Percentiles rank a stretch among this genome's conserved stretches.
These are phyloP conservation scores for Olivierus martensii DNA, from an alignment of 1,140 invertebrate genomes.

Conservation along the genomic window DNA sequence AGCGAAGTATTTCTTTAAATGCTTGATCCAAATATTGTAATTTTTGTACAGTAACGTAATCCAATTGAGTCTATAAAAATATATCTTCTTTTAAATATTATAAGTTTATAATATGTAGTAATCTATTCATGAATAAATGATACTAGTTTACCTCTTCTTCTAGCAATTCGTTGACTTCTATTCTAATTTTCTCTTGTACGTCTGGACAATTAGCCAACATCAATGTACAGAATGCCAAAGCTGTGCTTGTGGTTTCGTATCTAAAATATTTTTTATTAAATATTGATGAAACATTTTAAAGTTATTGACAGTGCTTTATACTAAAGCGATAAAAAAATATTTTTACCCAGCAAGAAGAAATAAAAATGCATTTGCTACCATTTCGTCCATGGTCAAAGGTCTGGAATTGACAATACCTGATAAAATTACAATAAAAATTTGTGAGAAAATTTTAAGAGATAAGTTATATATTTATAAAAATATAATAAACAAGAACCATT, in stretches of 20 bases:
- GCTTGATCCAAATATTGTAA: background rate
- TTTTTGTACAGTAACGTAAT: background rate
- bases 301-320: background rate
- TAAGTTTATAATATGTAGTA: no score
- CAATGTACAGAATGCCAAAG: conserved; percentile 29
- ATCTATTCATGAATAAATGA: no score
- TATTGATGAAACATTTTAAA: no score
- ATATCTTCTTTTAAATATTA: no score
- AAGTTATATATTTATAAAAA: no score
- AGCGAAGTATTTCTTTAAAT: background rate
- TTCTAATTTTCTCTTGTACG: conserved; percentile 28
- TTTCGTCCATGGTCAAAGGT: conserved; percentile 6
- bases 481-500: no score
- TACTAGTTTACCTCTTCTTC: conserved; percentile 2
- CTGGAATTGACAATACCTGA: background rate
- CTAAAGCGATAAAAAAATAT: no score
- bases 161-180: conserved; percentile 25
- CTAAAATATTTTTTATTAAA: conserved; percentile 24
- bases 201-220: conserved; percentile 31
- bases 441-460: no score
- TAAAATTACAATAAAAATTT: no score
- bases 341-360: conserved; percentile 14
- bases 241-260: conserved; percentile 34
- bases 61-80: background rate
- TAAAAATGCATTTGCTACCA: conserved; percentile 12